Conservation (phyloP, 1,140 invertebrate genomes). For the Bicyclus anynana region DNA sequence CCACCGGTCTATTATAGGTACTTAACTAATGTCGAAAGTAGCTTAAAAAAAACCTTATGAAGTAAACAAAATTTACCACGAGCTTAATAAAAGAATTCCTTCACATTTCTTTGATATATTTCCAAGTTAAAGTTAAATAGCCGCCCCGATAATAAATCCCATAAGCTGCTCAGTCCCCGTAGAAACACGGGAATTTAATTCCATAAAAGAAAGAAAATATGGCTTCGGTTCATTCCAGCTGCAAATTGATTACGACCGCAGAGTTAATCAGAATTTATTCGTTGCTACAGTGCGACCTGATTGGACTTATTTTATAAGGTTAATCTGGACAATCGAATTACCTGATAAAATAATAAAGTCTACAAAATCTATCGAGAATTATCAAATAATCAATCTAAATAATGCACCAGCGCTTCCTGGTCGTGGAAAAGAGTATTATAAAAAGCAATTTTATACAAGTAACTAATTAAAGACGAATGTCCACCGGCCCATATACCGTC, state of each 20-base stretch:
- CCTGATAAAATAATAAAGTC: not conserved
- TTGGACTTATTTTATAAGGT: not conserved
- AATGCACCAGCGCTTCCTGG: too few species aligned
- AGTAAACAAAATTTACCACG: too few species aligned
- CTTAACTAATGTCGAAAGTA: too few species aligned
- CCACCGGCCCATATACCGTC: too few species aligned
- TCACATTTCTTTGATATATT: not conserved
- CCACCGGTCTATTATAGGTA: too few species aligned
- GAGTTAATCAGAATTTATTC: not conserved
- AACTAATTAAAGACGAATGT: too few species aligned
- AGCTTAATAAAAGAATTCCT: too few species aligned
- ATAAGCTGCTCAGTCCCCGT: not conserved
- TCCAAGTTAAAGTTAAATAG: not conserved
- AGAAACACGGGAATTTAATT: not conserved
- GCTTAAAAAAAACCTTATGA: too few species aligned
- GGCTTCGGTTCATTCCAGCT: not conserved
- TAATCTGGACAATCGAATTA: not conserved
- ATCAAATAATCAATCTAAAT: too few species aligned
- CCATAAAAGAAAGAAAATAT: slow-evolving; percentile 3
- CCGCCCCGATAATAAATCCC: not conserved
- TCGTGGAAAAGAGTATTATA: too few species aligned
- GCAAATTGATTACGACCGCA: not conserved
- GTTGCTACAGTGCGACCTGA: not conserved
- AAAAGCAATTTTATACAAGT: too few species aligned
- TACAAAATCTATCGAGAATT: too few species aligned